Evolutionary conservation across 2,797 vertebrate species (phyloP), one percentile per base, ranked within the genome.

Genomic region (Sarcophilus harrisii): DNA sequence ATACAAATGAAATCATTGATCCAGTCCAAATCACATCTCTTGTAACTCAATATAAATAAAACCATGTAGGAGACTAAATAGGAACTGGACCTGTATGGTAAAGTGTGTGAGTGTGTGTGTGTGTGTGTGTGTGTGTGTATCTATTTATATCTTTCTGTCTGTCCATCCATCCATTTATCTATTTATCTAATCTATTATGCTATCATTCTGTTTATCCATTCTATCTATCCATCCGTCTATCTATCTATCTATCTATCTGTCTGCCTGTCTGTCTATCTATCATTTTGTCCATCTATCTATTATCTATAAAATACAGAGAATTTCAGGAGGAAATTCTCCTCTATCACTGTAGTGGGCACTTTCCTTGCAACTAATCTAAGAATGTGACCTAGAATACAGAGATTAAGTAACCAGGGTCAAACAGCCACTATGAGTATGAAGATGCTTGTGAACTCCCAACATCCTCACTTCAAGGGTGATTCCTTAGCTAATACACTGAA

Each of bases 121-220:
- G 32, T 38, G 0, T 73, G 6, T 73, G 32, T 18, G 13, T 5
- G 52, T 52, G 52, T 52, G 62, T 18, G 13, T 16, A n/a, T n/a
- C n/a, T 73, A 73, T 73, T 1, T 73, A 21, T 66, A 6, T 6
- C 2, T 52, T 52, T 52, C 52, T 52, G 3, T 52, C 52, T 52
- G 52, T 59, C 27, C 58, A 59, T 59, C 58, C 27, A 27, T 59
- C 58, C 28, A 59, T 59, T 28, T 2, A 59, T 59, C 5, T 18
- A 58, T 28, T 3, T 3, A 59, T 30, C 59, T 30, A 4, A 57
- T 30, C 28, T 60, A 11, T 60, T 1, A 0, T 2, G 29, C 32
- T 2, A 1, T 32, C 12, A 4, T 0, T n/a, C 32, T 16, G 16
- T 66, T 9, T 3, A 30, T 12, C 10, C 18, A 57, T 57, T 2